phyloP scores from a whole-genome alignment of 2,113 vertebrate species.

The Trachemys scripta region DNA sequence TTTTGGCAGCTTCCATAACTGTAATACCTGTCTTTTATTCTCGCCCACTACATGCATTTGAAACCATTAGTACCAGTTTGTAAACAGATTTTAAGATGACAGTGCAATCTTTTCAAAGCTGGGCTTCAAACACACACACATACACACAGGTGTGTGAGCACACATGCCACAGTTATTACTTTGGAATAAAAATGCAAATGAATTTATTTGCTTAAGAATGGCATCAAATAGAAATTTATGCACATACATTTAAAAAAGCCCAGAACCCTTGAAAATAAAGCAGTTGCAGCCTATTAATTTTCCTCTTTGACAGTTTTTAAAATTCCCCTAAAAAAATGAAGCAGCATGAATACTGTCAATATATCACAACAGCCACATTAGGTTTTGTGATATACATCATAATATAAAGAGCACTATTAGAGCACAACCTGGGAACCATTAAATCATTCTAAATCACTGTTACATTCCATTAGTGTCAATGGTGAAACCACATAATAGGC shows the following conservation, averaged over 20 bases:
- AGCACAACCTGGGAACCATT: slow-evolving; percentile 99
- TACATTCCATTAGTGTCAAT: slow-evolving; percentile 99
- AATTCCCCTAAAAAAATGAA: slow-evolving; percentile 86
- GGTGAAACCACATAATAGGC: slow-evolving; percentile 98
- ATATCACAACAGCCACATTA: slow-evolving; percentile 99
- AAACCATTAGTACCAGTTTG: slow-evolving; percentile 50
- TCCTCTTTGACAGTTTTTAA: slow-evolving; percentile 85
- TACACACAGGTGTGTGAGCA: slow-evolving; percentile 21
- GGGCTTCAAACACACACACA: slow-evolving; percentile 42
- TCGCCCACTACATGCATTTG: slow-evolving; percentile 39
- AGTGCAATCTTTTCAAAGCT: slow-evolving; percentile 47
- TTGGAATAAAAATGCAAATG: slow-evolving; percentile 84
- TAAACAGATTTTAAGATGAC: slow-evolving; percentile 65
- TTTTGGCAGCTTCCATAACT: slow-evolving; percentile 34
- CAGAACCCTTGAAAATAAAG: slow-evolving; percentile 80
- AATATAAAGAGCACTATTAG: slow-evolving; percentile 99
- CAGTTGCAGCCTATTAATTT: slow-evolving; percentile 85
- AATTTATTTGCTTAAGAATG: slow-evolving; percentile 83
- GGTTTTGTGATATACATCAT: slow-evolving; percentile 98
- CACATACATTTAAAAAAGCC: slow-evolving; percentile 82
- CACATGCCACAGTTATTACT: slow-evolving; percentile 70
- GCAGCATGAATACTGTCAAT: slow-evolving; percentile 91
- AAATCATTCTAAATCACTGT: slow-evolving; percentile 99
- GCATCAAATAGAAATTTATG: slow-evolving; percentile 84
- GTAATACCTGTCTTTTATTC: slow-evolving; percentile 31